phyloP scores from a whole-genome alignment of 1,140 invertebrate species.

The Drosophila kohkoa region DNA sequence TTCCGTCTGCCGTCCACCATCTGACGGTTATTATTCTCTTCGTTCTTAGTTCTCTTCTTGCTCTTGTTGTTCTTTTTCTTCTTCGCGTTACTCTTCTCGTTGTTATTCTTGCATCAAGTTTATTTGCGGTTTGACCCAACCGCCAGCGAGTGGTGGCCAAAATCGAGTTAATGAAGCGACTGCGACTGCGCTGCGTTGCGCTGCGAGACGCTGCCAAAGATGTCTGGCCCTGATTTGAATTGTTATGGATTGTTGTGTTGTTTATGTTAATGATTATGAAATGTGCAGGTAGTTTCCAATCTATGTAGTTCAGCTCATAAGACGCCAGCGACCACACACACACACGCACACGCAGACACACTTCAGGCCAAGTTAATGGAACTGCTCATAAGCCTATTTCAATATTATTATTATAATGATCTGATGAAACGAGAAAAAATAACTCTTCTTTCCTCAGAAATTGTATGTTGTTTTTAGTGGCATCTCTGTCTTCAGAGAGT shows the following conservation, averaged over 20 bases:
- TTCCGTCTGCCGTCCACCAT: background rate
- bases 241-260: conserved; percentile 74
- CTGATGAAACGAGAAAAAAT: background rate
- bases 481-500: too few relatives aligned
- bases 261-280: conserved; percentile 73
- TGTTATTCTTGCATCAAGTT: conserved; percentile 36
- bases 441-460: background rate
- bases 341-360: conserved; percentile 4
- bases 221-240: conserved; percentile 69
- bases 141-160: conserved; percentile 16
- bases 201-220: conserved; percentile 27
- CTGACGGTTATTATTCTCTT: conserved; percentile 16
- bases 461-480: too few relatives aligned
- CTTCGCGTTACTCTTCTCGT: background rate
- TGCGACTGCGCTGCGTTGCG: background rate
- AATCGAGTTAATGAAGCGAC: conserved; percentile 70
- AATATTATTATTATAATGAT: background rate
- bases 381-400: background rate
- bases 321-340: conserved; percentile 58
- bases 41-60: background rate
- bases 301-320: conserved; percentile 30
- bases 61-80: background rate
- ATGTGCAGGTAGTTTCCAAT: conserved; percentile 53
- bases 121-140: conserved; percentile 69
- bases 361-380: conserved; percentile 7